Percentiles rank a stretch among this genome's conserved stretches.
phyloP scores from a whole-genome alignment of 2,888 invertebrate species.

The Ophion ventricosus region DNA sequence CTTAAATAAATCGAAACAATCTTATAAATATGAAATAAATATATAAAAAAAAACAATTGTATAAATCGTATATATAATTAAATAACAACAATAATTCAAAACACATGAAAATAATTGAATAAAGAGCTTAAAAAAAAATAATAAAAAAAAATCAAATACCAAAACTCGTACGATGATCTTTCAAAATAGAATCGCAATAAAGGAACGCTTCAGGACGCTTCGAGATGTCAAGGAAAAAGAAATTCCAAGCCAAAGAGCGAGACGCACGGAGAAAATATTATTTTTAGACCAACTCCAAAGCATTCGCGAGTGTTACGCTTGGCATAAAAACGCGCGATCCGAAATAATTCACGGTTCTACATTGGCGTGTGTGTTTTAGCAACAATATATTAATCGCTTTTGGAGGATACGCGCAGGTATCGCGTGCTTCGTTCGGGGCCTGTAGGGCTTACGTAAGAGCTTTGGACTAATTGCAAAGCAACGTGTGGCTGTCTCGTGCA shows the following conservation, averaged over 20 bases:
- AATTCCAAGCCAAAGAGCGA: not conserved
- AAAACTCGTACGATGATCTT: not conserved
- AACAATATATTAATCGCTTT: conserved; percentile 37
- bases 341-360: conserved; percentile 16
- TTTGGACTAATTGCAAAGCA: conserved; percentile 31
- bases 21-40: not conserved
- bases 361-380: conserved; percentile 27
- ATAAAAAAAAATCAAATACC: too few species aligned
- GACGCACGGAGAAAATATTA: not conserved
- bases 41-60: too few species aligned
- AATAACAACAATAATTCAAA: not conserved
- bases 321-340: not conserved
- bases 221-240: not conserved
- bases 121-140: not conserved
- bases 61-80: not conserved
- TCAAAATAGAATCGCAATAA: not conserved
- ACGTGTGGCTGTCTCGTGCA: conserved; percentile 50
- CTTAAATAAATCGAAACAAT: too few species aligned
- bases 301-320: conserved; percentile 4
- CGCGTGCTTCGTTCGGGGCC: conserved; percentile 70
- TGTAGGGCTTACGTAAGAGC: conserved; percentile 71
- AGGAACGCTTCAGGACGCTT: not conserved
- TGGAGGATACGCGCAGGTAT: not conserved
- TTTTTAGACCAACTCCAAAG: conserved; percentile 26
- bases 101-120: not conserved